Evolutionary conservation across 2,797 vertebrate species (phyloP), one percentile per base, ranked within the genome.

Genomic region (Gobio occitaniae): DNA sequence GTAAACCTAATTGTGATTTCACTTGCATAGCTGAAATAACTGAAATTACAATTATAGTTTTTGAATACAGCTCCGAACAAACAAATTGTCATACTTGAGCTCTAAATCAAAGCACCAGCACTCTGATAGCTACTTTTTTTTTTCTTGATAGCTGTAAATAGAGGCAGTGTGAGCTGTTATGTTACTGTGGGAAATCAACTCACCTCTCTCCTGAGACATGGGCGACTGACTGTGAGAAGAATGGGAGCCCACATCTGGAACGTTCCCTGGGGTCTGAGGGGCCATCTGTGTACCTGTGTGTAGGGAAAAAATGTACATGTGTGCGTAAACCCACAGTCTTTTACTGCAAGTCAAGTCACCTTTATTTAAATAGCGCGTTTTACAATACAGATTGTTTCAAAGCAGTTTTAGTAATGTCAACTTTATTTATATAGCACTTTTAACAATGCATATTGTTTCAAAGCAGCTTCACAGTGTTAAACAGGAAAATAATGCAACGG

Each of bases 141-240:
- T 44, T 86, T 84, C 70, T 72, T 41, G 68, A 78, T 41, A 41
- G 36, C 66, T 74, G 63, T 72, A 86, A 61, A 36, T 15, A 72
- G 50, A 54, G 41, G 21, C 7, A 77, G 69, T 59, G 76, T 56
- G 63, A 66, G 61, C n/a, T 3, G 17, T 47, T 41, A 21, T 9
- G 48, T 25, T 61, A 52, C 29, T 44, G 38, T 2, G 32, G 32
- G 29, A 44, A 50, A 29, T 47, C 54, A 86, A 91, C 93, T 91
- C 89, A 98, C 97, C 97, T 96, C 97, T 95, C 89, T 98, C 97
- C 92, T 97, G 97, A 90, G 96, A 96, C 96, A 98, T 96, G 91
- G 96, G 95, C 21, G 96, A 96, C 92, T 97, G 97, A 91, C 95
- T 97, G 94, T 96, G 92, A 87, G 96, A 94, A 89, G 97, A 95